Conservation (phyloP, 2,113 vertebrate species). For the Phylloscopus whistleri region DNA sequence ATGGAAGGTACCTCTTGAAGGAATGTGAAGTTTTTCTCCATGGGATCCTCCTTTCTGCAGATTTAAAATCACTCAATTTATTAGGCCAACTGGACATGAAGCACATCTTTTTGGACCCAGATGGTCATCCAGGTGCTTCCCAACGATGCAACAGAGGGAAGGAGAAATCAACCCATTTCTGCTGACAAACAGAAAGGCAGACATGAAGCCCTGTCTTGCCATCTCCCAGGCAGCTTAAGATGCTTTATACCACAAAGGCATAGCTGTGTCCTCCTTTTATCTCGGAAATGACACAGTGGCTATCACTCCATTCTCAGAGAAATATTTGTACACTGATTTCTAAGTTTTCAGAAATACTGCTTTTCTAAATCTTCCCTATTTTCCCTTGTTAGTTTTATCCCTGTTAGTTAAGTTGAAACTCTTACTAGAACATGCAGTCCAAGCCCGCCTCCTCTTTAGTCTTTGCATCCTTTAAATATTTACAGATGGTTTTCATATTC, state of each 20-base stretch:
- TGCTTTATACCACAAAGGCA: neutral
- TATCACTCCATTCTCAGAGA: neutral
- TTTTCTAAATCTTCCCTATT: neutral
- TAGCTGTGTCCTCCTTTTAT: neutral
- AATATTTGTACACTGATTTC: neutral
- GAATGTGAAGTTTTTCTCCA: neutral
- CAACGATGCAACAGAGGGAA: neutral
- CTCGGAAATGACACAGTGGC: neutral
- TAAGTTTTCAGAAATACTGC: neutral
- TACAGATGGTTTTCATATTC: constrained; percentile 12
- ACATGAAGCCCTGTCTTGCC: neutral
- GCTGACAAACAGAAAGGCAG: neutral
- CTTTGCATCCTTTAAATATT: neutral
- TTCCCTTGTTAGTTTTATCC: neutral
- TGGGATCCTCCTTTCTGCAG: neutral
- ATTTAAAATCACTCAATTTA: neutral
- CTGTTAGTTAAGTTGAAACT: neutral
- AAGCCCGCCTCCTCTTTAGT: neutral
- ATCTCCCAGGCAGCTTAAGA: neutral
- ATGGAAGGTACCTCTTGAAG: neutral
- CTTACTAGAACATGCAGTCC: neutral
- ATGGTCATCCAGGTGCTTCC: neutral
- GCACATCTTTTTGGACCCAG: neutral
- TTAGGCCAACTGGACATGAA: neutral
- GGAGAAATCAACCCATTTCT: neutral